These are phyloP conservation scores for Gymnorhina tibicen DNA, from an alignment of 2,113 vertebrate species.

Conservation along the genomic window DNA sequence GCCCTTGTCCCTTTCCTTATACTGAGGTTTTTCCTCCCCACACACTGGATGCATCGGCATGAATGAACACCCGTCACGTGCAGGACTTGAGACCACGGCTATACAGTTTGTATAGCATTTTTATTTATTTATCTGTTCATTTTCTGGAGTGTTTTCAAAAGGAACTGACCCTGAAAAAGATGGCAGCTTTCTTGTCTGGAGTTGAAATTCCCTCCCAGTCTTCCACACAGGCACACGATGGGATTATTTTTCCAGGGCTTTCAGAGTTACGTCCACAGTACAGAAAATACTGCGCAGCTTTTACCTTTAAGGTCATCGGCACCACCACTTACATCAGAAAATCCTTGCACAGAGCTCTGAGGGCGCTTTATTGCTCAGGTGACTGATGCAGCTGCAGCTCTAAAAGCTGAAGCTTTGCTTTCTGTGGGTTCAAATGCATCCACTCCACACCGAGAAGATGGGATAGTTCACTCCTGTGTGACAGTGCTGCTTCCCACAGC, in stretches of 20 bases:
- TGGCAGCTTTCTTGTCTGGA: not conserved
- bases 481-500: not conserved
- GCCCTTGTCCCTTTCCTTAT: not conserved
- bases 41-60: rapidly evolving
- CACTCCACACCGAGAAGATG: rapidly evolving
- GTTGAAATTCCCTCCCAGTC: not conserved
- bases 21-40: rapidly evolving
- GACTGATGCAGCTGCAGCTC: not conserved
- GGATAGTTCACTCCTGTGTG: not conserved
- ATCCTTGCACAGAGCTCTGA: not conserved
- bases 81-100: not conserved
- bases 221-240: not conserved
- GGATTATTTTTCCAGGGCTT: not conserved
- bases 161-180: not conserved
- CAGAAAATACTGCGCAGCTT: not conserved
- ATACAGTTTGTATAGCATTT: not conserved
- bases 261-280: rapidly evolving
- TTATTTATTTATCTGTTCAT: not conserved
- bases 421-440: not conserved
- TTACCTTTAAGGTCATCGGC: not conserved
- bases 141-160: not conserved
- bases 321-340: not conserved
- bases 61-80: rapidly evolving
- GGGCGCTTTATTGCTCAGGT: not conserved
- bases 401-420: not conserved